Evolutionary conservation across 1,140 invertebrate genomes (phyloP).

Genomic region (Cotesia chilonis): DNA sequence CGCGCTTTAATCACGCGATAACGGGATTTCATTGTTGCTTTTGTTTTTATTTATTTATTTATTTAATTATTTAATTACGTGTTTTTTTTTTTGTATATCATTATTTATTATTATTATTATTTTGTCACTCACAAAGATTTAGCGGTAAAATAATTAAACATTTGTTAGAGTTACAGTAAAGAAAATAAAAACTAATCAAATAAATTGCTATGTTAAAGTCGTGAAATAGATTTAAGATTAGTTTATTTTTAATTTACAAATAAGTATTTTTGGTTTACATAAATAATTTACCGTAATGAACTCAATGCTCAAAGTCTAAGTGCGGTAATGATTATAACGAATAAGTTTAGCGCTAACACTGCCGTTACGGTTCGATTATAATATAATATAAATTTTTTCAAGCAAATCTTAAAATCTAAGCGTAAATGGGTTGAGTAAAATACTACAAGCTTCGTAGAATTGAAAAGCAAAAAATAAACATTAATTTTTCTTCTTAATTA

Average conservation of each 20-base stretch:
- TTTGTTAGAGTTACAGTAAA: too few species aligned
- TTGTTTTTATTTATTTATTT: background rate
- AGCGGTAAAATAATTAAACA: too few species aligned
- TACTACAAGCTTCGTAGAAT: background rate
- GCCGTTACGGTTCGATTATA: background rate
- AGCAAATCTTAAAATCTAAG: background rate
- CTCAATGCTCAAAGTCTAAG: slow-evolving; percentile 19
- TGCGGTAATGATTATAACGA: background rate
- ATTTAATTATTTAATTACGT: background rate
- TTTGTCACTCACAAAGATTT: too few species aligned
- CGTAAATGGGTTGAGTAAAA: slow-evolving; percentile 26
- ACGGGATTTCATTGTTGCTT: background rate
- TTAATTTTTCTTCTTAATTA: background rate
- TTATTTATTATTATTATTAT: too few species aligned
- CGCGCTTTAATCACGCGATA: background rate
- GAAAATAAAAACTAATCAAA: too few species aligned
- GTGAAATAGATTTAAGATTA: too few species aligned
- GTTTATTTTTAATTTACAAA: too few species aligned
- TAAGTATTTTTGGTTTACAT: background rate
- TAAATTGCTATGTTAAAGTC: too few species aligned
- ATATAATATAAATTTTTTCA: background rate
- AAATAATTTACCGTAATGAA: slow-evolving; percentile 25
- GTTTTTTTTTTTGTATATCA: background rate
- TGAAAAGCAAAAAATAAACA: background rate
- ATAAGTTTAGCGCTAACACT: slow-evolving; percentile 10